Conservation (phyloP, 2,888 invertebrate genomes). For the Tenthredo mesomela region DNA sequence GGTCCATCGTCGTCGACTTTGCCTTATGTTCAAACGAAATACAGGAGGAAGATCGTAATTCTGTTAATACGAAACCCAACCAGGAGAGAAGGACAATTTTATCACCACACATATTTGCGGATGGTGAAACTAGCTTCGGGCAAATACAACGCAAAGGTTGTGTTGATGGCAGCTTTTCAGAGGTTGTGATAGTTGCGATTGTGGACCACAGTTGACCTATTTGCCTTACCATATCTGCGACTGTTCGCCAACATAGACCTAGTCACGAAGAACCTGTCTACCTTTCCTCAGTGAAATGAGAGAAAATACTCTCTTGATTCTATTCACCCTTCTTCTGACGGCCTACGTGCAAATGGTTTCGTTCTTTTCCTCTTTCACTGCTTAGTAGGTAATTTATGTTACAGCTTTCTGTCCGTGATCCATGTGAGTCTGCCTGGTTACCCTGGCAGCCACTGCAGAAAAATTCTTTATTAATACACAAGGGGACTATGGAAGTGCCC, state of each 20-base stretch:
- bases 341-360: constrained; percentile 36
- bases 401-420: neutral
- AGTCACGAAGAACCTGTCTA: neutral
- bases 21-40: neutral
- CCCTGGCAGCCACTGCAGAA: neutral
- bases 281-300: constrained; percentile 36
- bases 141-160: constrained; percentile 18
- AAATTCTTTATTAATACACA: neutral
- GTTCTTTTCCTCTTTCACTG: neutral
- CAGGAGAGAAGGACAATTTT: neutral
- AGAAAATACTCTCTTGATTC: constrained; percentile 33
- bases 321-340: constrained; percentile 2
- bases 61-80: neutral
- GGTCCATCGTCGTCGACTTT: neutral
- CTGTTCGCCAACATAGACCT: neutral
- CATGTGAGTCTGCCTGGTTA: neutral
- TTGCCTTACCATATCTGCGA: constrained; percentile 17
- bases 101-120: neutral
- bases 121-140: constrained; percentile 10
- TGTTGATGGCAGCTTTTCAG: constrained; percentile 13
- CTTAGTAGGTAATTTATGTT: neutral
- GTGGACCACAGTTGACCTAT: constrained; percentile 14
- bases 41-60: neutral
- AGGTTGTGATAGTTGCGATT: constrained; percentile 19
- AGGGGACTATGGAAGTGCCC: neutral